Percentiles rank a stretch among this genome's conserved stretches.
Conservation (phyloP, 2,113 vertebrate species). For the Anarhynchus alexandrinus region DNA sequence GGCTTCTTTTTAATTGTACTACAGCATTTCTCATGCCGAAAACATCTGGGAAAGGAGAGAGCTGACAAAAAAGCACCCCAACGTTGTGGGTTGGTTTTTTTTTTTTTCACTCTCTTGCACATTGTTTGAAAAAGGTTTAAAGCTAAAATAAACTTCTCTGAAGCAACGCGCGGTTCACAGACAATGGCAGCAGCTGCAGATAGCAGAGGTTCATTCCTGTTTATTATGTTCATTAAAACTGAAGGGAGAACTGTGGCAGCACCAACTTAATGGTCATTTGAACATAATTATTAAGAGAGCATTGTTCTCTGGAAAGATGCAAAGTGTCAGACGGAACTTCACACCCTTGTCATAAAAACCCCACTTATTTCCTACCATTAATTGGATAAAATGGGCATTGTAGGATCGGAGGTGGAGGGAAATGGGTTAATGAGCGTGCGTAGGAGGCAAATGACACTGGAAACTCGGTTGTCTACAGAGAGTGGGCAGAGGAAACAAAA, state of each 20-base stretch:
- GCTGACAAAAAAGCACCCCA: neutral
- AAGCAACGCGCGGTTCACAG: neutral
- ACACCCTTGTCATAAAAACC: constrained; percentile 45
- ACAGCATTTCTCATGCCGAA: neutral
- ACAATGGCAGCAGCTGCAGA: constrained; percentile 64
- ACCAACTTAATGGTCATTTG: constrained; percentile 50
- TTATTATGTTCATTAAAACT: constrained; percentile 55
- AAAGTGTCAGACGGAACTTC: constrained; percentile 36
- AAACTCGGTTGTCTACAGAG: constrained; percentile 70
- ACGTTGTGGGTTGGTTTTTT: neutral
- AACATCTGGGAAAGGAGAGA: constrained; percentile 4
- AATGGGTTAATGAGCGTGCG: constrained; percentile 51
- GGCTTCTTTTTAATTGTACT: constrained; percentile 5
- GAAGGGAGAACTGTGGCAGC: constrained; percentile 32
- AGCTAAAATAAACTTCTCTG: constrained; percentile 58
- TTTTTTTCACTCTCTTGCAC: neutral
- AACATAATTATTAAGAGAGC: constrained; percentile 45
- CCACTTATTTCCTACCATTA: constrained; percentile 46
- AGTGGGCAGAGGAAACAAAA: constrained; percentile 75
- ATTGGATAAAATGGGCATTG: constrained; percentile 46
- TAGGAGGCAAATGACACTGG: constrained; percentile 72
- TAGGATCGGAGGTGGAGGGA: neutral
- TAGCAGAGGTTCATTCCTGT: constrained; percentile 52
- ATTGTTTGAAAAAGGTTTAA: constrained; percentile 59
- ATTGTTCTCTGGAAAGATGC: constrained; percentile 44